A percentile compares a stretch with the other conserved stretches of the same genome.
Conservation (phyloP, 2,113 vertebrate genomes). For the Holacanthus passer region DNA sequence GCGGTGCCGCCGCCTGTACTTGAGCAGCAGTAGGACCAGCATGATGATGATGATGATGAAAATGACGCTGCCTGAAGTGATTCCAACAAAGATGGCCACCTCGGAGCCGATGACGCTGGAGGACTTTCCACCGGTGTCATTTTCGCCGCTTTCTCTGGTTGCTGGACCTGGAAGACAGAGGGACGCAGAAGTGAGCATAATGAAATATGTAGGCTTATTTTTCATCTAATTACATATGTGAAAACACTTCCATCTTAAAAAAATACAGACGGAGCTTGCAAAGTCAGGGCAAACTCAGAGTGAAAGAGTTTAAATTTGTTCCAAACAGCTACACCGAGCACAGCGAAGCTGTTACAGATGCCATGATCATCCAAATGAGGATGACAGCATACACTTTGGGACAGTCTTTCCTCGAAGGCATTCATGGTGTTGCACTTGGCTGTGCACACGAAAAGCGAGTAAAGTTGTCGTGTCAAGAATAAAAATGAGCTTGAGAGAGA, state of each 20-base stretch:
- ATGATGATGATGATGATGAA: constrained; percentile 99
- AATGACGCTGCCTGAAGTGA: constrained; percentile 97
- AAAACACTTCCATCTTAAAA: background rate
- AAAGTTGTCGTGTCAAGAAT: background rate
- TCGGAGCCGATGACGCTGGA: constrained; percentile 92
- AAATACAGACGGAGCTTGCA: background rate
- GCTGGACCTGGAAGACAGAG: constrained; percentile 57
- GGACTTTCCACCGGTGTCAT: constrained; percentile 87
- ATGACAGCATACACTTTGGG: background rate
- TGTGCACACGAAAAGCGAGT: no score
- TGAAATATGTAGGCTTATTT: no score
- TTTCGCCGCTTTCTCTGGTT: constrained; percentile 77
- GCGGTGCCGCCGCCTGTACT: constrained; percentile 95
- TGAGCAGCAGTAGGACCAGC: constrained; percentile 96
- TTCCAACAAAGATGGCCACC: constrained; percentile 97
- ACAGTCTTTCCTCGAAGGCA: background rate
- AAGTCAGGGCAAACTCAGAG: background rate
- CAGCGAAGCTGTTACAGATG: no score
- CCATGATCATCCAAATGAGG: background rate
- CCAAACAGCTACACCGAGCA: background rate
- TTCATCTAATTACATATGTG: no score
- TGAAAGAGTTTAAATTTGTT: background rate
- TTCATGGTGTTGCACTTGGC: background rate
- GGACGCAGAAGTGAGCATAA: background rate
- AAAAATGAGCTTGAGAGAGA: background rate